Conservation (phyloP, 2,888 invertebrate species). For the Hydraecia micacea region DNA sequence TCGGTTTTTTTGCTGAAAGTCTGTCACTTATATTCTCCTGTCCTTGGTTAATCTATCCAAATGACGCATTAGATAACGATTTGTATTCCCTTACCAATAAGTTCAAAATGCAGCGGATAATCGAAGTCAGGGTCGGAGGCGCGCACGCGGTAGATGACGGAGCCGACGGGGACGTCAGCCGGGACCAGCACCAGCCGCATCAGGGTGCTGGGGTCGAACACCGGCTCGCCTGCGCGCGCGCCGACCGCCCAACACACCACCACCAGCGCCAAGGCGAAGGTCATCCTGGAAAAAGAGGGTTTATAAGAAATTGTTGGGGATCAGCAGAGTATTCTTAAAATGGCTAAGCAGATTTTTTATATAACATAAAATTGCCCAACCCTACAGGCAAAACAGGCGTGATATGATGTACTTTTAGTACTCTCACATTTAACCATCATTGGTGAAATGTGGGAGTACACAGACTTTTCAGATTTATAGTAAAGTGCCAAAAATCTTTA, state of each 20-base stretch:
- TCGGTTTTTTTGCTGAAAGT: not conserved
- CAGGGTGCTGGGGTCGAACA: conserved; percentile 95
- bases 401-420: not conserved
- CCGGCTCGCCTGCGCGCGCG: conserved; percentile 92
- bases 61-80: not conserved
- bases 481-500: not conserved
- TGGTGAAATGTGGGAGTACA: too few species aligned
- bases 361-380: not conserved
- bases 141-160: conserved; percentile 96
- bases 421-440: too few species aligned
- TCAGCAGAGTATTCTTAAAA: not conserved
- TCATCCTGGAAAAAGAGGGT: conserved; percentile 80
- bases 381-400: not conserved
- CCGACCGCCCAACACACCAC: conserved; percentile 80
- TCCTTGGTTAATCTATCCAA: not conserved
- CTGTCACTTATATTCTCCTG: not conserved
- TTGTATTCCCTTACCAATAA: conserved; percentile 89
- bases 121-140: conserved; percentile 97
- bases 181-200: conserved; percentile 96
- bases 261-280: conserved; percentile 84
- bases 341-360: not conserved
- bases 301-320: conserved; percentile 2
- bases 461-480: not conserved
- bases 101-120: conserved; percentile 95
- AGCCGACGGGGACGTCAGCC: conserved; percentile 95